These are phyloP conservation scores for Eucidaris tribuloides DNA, from an alignment of 35 echinoderm and acorn worm genomes.

Conservation along the genomic window DNA sequence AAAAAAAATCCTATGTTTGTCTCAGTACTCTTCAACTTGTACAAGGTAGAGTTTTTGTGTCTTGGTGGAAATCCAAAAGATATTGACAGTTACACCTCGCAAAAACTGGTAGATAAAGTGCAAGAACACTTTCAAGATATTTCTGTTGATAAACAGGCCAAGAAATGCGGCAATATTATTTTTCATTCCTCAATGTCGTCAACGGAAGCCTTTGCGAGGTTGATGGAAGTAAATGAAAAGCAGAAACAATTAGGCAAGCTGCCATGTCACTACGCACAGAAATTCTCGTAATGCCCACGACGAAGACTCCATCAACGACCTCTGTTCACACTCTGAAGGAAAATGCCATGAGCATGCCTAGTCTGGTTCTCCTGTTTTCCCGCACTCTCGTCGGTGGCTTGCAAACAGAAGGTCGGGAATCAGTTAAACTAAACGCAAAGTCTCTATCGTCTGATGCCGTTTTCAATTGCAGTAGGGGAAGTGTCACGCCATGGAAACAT, in stretches of 20 bases:
- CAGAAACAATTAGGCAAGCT: slow-evolving; percentile 39
- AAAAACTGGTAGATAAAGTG: slow-evolving; percentile 41
- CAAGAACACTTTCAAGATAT: slow-evolving; percentile 44
- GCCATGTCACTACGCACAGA: slow-evolving; percentile 46
- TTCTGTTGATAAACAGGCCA: slow-evolving; percentile 39
- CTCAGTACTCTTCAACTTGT: slow-evolving; percentile 19
- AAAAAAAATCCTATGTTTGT: slow-evolving; percentile 7
- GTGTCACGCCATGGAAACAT: slow-evolving; percentile 61
- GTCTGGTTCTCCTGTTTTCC: slow-evolving; percentile 35
- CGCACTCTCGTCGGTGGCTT: slow-evolving; percentile 53
- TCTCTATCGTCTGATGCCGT: slow-evolving; percentile 60
- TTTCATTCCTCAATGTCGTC: slow-evolving; percentile 42
- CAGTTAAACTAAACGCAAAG: slow-evolving; percentile 15
- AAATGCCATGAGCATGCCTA: slow-evolving; percentile 30
- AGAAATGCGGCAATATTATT: slow-evolving; percentile 56
- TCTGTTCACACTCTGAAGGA: slow-evolving; percentile 66
- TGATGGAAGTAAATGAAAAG: slow-evolving; percentile 40
- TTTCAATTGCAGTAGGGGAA: slow-evolving; percentile 14
- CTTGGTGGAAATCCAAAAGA: slow-evolving; percentile 43
- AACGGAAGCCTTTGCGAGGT: slow-evolving; percentile 22
- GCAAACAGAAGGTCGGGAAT: slow-evolving; percentile 28
- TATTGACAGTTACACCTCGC: slow-evolving; percentile 44
- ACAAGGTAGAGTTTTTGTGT: slow-evolving; percentile 34
- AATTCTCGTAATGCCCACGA: slow-evolving; percentile 47
- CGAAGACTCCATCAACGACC: slow-evolving; percentile 56